A percentile compares a stretch with the other conserved stretches of the same genome.
Conservation (phyloP, 2,113 vertebrate species). For the Acrocephalus kingi region DNA sequence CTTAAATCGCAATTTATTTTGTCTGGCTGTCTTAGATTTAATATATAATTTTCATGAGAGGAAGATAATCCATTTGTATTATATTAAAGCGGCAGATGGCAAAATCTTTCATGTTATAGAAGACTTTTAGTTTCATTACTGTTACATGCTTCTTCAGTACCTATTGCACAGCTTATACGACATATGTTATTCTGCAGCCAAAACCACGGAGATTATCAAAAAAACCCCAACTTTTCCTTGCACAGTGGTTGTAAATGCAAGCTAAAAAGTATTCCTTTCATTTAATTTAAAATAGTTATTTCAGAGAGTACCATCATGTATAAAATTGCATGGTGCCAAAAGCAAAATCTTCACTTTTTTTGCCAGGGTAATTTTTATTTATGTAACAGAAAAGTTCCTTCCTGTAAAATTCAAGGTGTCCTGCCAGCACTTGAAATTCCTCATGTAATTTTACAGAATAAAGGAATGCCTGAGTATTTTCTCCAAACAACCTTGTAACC, state of each 20-base stretch:
- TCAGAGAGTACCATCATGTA: background rate
- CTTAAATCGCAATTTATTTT: slow-evolving; percentile 1
- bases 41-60: slow-evolving; percentile 41
- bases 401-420: background rate
- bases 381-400: background rate
- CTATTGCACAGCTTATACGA: slow-evolving; percentile 2
- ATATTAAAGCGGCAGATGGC: slow-evolving; percentile 41
- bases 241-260: background rate
- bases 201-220: background rate
- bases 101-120: slow-evolving; percentile 24
- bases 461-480: background rate
- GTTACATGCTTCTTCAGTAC: background rate
- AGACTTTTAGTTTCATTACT: slow-evolving; percentile 27
- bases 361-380: background rate
- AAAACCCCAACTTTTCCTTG: background rate
- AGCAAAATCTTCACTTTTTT: background rate
- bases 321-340: background rate
- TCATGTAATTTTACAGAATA: background rate
- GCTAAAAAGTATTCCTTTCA: background rate
- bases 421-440: background rate
- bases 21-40: slow-evolving; percentile 6
- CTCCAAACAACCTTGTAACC: background rate
- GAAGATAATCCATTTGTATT: slow-evolving; percentile 48
- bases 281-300: background rate
- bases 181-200: background rate